Percentiles rank a stretch among this genome's conserved stretches.
Evolutionary conservation across 2,888 invertebrate genomes (phyloP).

Genomic region (Pseudococcus jackbeardsleyi): DNA sequence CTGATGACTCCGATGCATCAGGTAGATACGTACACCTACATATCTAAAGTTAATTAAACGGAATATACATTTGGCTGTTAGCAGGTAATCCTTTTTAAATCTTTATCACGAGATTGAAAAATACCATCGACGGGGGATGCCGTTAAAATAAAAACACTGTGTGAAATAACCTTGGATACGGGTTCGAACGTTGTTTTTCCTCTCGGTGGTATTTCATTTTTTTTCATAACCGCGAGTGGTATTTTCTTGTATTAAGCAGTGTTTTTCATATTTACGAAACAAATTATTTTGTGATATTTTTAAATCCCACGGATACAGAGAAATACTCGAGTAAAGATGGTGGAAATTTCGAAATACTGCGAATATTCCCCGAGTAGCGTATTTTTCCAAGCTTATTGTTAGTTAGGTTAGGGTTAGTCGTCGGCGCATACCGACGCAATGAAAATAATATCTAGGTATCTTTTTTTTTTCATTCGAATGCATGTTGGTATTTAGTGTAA

Average conservation of each 20-base stretch:
- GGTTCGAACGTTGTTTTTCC: slow-evolving; percentile 20
- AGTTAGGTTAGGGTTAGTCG: neutral
- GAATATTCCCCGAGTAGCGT: slow-evolving; percentile 1
- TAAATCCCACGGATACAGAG: slow-evolving; percentile 18
- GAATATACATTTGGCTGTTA: neutral
- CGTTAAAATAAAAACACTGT: slow-evolving; percentile 12
- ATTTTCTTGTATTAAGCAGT: slow-evolving; percentile 18
- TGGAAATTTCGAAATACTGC: slow-evolving; percentile 9
- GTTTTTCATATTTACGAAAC: slow-evolving; percentile 28
- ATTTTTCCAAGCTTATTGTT: slow-evolving; percentile 17
- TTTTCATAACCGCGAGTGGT: slow-evolving; percentile 21
- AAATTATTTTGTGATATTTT: slow-evolving; percentile 28
- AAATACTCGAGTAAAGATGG: neutral
- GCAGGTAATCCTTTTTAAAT: slow-evolving; percentile 36
- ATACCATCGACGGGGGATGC: slow-evolving; percentile 7
- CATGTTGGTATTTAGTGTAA: neutral
- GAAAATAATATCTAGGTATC: slow-evolving; percentile 1
- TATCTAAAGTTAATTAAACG: slow-evolving; percentile 1
- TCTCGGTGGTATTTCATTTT: slow-evolving; percentile 32
- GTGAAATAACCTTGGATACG: slow-evolving; percentile 31
- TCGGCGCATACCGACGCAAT: neutral
- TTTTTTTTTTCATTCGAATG: neutral
- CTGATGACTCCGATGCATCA: slow-evolving; percentile 96
- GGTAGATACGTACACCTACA: slow-evolving; percentile 72
- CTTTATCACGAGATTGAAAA: slow-evolving; percentile 38